Base-by-base conservation (phyloP, 2,113 vertebrate genomes). In the Caranx ignobilis region DNA sequence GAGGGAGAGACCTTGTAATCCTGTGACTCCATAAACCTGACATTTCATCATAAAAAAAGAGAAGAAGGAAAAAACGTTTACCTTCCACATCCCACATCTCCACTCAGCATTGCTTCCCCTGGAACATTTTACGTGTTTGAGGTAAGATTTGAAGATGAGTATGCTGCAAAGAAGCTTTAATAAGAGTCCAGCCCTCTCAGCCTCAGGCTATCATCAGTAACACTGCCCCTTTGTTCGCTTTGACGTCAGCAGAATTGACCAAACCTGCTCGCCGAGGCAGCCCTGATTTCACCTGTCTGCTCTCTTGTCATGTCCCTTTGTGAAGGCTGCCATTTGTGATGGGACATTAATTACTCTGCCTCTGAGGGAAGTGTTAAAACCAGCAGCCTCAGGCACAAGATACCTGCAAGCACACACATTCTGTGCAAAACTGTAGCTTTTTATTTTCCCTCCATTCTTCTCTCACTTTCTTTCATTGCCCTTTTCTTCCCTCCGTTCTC, bases 111-210 rank as follows among this genome's bases (percentile, higher is more conserved):
- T 77, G 47, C 69, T 83, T 74, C 74, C 34, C 48, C 47, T 11
- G 31, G 71, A 71, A 77, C 41, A 67, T 84, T 81, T 82, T 21
- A 34, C 65, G 55, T 73, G 69, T 67, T 73, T 70, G 79, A 80
- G 87, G 88, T 80, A 79, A 86, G 77, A 77, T 89, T 77, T 68
- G 76, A 77, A 64, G 73, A 87, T 6, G 57, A 79, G 60, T 83
- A 83, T 60, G 71, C 55, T 60, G n/a, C 62, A 63, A 71, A 47
- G 59, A 79, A 50, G 71, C 75, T 56, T 67, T 65, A 82, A 71
- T 83, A 62, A 75, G 81, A 81, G 71, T 65, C 77, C 59, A 67
- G 60, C 31, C 21, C 39, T 73, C 0, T 0, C 66, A 37, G 79
- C 83, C 81, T 60, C 10, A 6, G 71, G 65, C 79, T 54, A 75